Base-by-base conservation (phyloP, 2,797 vertebrate genomes). In the Bufotes viridis region DNA sequence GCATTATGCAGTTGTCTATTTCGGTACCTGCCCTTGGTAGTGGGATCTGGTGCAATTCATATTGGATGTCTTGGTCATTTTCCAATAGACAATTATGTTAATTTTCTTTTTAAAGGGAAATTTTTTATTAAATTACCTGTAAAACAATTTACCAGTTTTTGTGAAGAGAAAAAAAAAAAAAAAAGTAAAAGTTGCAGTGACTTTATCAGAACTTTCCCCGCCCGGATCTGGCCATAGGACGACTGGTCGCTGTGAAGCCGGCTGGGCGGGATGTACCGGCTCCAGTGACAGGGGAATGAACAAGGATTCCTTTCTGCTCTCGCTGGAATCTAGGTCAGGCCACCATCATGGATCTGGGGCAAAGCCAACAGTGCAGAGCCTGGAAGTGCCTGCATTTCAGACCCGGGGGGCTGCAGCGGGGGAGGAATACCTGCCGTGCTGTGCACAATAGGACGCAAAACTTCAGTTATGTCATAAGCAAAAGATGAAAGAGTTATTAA, bases 271-370 rank as follows among this genome's bases (percentile, higher is more conserved):
- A 22, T 42, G 69, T 49, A 49, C 18, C 20, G 20, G 82, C 82
- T 60, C 26, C 55, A 12, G 82, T 84, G 49, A 20, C 87, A 74
- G 82, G 12, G 67, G 76, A 81, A 57, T 65, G 78, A 85, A 81
- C 83, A 84, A 85, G 67, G 65, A 69, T 61, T 81, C 79, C 70
- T 75, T 88, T 88, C 34, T 85, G 49, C 78, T 85, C 70, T 85
- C 69, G 9, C 78, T 85, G 82, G 78, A 88, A 88, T 88, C 14
- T 88, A 85, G 87, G 87, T 88, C 87, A 88, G n/a, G 24, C 57
- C 76, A 85, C 72, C 67, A 67, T 74, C 67, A 61, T 81, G 7
- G 58, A 63, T 29, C 75, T 84, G 53, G 22, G 58, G 65, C 72
- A 53, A 72, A 70, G 87, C 67, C 63, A 84, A 69, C 61, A 79